phyloP scores from a whole-genome alignment of 2,888 invertebrate genomes.

The Petrophora chlorosata region DNA sequence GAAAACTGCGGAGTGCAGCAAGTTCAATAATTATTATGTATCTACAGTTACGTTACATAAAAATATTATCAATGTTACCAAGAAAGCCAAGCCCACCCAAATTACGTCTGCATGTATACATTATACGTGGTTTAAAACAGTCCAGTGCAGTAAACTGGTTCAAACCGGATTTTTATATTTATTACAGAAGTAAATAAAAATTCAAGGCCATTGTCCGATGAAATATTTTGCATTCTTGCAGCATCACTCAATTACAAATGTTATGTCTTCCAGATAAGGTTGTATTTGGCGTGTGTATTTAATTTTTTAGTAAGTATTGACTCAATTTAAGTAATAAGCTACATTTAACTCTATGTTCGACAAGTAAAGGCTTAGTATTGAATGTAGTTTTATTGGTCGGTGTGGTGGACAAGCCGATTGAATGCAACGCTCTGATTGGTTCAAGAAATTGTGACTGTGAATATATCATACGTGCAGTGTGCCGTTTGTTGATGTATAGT shows the following conservation, averaged over 20 bases:
- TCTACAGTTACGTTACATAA: too few relatives aligned
- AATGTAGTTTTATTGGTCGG: slow-evolving; percentile 33
- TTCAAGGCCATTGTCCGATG: slow-evolving; percentile 36
- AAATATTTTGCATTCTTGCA: slow-evolving; percentile 36
- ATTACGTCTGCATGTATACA: not conserved
- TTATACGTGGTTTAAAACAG: slow-evolving; percentile 11
- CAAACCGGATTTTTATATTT: slow-evolving; percentile 31
- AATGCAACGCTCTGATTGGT: slow-evolving; percentile 46
- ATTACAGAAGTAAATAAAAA: slow-evolving; percentile 38
- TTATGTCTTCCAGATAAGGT: too few relatives aligned
- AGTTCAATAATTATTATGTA: too few relatives aligned
- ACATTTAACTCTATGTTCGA: not conserved
- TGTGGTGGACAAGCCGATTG: slow-evolving; percentile 53
- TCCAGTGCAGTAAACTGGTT: slow-evolving; percentile 20
- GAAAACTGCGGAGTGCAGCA: too few relatives aligned
- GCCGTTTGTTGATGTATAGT: slow-evolving; percentile 30
- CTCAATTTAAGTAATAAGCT: not conserved
- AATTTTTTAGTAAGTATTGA: not conserved
- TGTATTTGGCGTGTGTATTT: too few relatives aligned
- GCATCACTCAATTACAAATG: too few relatives aligned
- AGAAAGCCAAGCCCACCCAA: slow-evolving; percentile 15
- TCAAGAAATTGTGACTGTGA: slow-evolving; percentile 35
- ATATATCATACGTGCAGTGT: slow-evolving; percentile 32
- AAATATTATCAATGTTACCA: too few relatives aligned
- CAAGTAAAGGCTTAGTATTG: slow-evolving; percentile 27